phyloP scores from a whole-genome alignment of 2,888 invertebrate species.

The Mythimna loreyi region DNA sequence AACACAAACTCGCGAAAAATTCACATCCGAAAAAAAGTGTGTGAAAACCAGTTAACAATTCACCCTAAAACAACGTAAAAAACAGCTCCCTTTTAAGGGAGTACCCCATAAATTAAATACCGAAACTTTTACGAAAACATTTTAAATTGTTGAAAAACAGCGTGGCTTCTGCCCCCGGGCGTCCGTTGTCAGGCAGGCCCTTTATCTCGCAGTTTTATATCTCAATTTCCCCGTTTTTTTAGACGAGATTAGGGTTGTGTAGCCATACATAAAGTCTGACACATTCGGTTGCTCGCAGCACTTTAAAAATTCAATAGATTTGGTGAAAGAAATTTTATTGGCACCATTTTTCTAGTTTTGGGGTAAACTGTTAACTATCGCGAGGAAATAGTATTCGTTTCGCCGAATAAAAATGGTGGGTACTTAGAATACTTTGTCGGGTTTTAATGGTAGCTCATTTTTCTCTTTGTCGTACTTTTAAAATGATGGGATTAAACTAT shows the following conservation, averaged over 20 bases:
- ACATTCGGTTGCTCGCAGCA: constrained; percentile 28
- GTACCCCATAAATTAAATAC: constrained; percentile 62
- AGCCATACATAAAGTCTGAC: constrained; percentile 50
- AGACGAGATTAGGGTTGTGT: constrained; percentile 56
- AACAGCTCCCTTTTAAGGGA: constrained; percentile 46
- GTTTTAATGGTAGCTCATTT: constrained; percentile 28
- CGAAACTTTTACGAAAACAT: constrained; percentile 65
- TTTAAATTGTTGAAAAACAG: constrained; percentile 69
- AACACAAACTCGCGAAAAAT: constrained; percentile 10
- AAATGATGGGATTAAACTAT: constrained; percentile 1
- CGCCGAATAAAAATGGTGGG: constrained; percentile 20
- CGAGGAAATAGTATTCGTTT: constrained; percentile 37
- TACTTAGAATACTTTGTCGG: constrained; percentile 27
- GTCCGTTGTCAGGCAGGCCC: constrained; percentile 59
- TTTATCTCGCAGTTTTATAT: constrained; percentile 81
- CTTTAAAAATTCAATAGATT: constrained; percentile 58
- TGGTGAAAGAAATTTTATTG: constrained; percentile 48
- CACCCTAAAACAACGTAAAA: constrained; percentile 38
- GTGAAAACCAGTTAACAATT: constrained; percentile 42
- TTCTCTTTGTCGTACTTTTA: constrained; percentile 16
- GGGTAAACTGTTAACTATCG: constrained; percentile 41
- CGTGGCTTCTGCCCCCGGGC: constrained; percentile 62
- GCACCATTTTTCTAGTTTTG: constrained; percentile 33
- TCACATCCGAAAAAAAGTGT: constrained; percentile 34
- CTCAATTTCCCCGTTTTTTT: constrained; percentile 80